These are phyloP conservation scores for Coregonus clupeaformis DNA, from an alignment of 2,113 vertebrate genomes.

Conservation along the genomic window DNA sequence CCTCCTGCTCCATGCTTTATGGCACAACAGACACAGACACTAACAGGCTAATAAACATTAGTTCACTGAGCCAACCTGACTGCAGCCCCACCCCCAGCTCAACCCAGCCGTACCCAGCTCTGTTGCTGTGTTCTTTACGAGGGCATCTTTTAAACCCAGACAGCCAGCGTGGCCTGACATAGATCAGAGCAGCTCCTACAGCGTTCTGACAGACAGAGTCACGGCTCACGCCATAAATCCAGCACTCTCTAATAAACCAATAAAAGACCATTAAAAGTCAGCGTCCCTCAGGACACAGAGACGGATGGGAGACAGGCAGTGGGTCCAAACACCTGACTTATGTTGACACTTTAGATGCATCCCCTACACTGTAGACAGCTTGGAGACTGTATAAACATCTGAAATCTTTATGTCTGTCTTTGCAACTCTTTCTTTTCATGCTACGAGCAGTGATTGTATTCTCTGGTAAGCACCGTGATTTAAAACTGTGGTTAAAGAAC, in stretches of 20 bases:
- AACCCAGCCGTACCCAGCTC: background rate
- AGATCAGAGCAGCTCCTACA: slow-evolving; percentile 46
- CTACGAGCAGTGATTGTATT: background rate
- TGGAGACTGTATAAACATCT: background rate
- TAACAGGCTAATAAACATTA: slow-evolving; percentile 62
- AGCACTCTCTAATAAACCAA: slow-evolving; percentile 64
- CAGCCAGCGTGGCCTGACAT: slow-evolving; percentile 30
- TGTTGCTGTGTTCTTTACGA: slow-evolving; percentile 28
- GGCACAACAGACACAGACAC: slow-evolving; percentile 25
- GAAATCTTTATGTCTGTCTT: slow-evolving; percentile 40
- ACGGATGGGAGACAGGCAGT: slow-evolving; percentile 63
- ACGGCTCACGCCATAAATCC: slow-evolving; percentile 57
- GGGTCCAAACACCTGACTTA: slow-evolving; percentile 38
- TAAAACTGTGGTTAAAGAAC: too few relatives aligned
- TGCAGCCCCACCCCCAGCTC: slow-evolving; percentile 29
- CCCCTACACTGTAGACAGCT: slow-evolving; percentile 11
- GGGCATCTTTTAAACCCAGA: slow-evolving; percentile 46
- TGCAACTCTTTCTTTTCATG: slow-evolving; percentile 25
- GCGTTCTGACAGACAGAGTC: slow-evolving; percentile 46
- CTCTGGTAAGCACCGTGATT: background rate
- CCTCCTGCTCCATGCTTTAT: slow-evolving; percentile 50
- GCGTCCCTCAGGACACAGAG: slow-evolving; percentile 51
- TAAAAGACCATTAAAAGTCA: slow-evolving; percentile 65
- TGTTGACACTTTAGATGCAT: background rate
- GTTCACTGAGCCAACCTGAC: slow-evolving; percentile 30